A percentile compares a stretch with the other conserved stretches of the same genome.
Evolutionary conservation across 2,113 vertebrate species (phyloP).

Genomic region (Pontoporia blainvillei): DNA sequence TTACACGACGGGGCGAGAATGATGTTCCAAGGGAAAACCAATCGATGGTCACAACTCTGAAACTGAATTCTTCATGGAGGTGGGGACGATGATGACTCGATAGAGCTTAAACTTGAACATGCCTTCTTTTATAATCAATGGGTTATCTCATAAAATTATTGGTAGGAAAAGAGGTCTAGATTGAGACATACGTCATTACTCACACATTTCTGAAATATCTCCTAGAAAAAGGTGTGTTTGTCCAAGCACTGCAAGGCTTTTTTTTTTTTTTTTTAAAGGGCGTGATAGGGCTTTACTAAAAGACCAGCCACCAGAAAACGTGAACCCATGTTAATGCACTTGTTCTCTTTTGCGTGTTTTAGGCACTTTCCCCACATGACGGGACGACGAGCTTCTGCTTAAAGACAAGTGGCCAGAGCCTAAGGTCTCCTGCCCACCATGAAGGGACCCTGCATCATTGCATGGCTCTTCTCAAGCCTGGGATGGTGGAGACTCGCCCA

Average conservation of each 20-base stretch:
- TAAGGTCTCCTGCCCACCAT: constrained; percentile 81
- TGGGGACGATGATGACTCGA: fast-evolving
- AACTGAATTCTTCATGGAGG: neutral
- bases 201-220: neutral
- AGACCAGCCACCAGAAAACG: fast-evolving
- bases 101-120: neutral
- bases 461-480: constrained; percentile 87
- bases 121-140: neutral
- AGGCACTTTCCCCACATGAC: constrained; percentile 86
- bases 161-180: neutral
- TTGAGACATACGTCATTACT: neutral
- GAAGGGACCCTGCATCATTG: constrained; percentile 79
- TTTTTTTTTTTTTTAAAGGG: neutral
- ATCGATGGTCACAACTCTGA: fast-evolving
- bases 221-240: neutral
- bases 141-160: neutral
- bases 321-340: fast-evolving
- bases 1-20: neutral
- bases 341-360: constrained; percentile 56
- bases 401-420: constrained; percentile 81
- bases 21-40: neutral
- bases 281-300: neutral
- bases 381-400: constrained; percentile 78
- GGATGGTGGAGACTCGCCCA: constrained; percentile 83
- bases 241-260: neutral